These are phyloP conservation scores for Tridacna crocea DNA, from an alignment of 2,888 invertebrate species.

Conservation along the genomic window DNA sequence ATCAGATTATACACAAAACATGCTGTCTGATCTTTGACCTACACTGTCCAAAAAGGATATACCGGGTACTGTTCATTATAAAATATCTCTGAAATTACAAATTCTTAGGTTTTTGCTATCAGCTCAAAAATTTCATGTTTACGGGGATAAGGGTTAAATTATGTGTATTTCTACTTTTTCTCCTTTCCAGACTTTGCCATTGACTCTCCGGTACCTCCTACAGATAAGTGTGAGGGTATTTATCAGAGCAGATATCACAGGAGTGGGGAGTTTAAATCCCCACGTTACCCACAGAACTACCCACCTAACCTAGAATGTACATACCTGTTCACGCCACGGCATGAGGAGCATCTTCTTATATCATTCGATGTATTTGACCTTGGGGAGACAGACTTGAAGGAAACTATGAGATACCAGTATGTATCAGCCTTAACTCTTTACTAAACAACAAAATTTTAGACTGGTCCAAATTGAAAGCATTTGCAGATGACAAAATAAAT, in stretches of 20 bases:
- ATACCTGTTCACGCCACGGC: slow-evolving; percentile 83
- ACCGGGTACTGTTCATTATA: too few relatives aligned
- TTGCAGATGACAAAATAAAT: neutral
- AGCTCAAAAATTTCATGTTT: too few relatives aligned
- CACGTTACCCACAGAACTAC: slow-evolving; percentile 87
- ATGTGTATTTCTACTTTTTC: too few relatives aligned
- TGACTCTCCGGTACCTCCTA: slow-evolving; percentile 90
- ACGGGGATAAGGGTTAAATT: too few relatives aligned
- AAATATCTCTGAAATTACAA: too few relatives aligned
- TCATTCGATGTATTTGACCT: slow-evolving; percentile 69
- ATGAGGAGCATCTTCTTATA: slow-evolving; percentile 78
- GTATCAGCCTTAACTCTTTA: neutral
- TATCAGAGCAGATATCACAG: slow-evolving; percentile 86
- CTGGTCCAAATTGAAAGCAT: neutral
- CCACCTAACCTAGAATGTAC: slow-evolving; percentile 84
- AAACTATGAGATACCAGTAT: neutral
- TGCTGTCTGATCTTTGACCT: too few relatives aligned
- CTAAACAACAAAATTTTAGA: neutral
- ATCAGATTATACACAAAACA: too few relatives aligned
- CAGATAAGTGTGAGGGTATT: slow-evolving; percentile 94
- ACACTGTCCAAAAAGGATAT: too few relatives aligned
- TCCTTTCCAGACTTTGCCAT: slow-evolving; percentile 1
- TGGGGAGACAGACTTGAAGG: neutral
- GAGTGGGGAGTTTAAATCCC: slow-evolving; percentile 90
- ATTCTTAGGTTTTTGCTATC: too few relatives aligned